phyloP scores from a whole-genome alignment of 2,888 invertebrate genomes.

The Cinara cedri region DNA sequence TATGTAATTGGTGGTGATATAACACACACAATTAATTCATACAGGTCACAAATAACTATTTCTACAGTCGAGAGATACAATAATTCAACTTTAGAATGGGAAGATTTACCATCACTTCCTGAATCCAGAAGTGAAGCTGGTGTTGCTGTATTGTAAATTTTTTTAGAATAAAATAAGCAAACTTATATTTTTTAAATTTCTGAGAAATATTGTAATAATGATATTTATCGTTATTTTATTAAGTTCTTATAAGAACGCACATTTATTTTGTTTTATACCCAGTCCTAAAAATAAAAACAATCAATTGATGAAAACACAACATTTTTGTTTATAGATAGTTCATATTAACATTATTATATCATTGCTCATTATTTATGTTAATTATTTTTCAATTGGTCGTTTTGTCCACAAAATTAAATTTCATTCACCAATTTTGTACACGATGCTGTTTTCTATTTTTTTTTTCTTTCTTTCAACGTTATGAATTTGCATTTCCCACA shows the following conservation, averaged over 20 bases:
- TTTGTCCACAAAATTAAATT: too few relatives aligned
- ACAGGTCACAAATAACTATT: constrained; percentile 83
- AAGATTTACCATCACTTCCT: constrained; percentile 78
- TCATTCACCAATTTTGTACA: too few relatives aligned
- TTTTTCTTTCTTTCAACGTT: too few relatives aligned
- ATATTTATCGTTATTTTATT: constrained; percentile 23
- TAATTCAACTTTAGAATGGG: constrained; percentile 79
- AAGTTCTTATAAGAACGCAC: constrained; percentile 36
- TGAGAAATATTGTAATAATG: constrained; percentile 10
- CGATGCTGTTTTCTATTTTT: too few relatives aligned
- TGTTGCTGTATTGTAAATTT: constrained; percentile 74
- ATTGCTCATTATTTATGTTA: too few relatives aligned
- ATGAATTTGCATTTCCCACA: too few relatives aligned
- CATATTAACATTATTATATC: too few relatives aligned
- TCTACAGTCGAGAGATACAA: constrained; percentile 84
- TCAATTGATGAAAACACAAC: constrained; percentile 36
- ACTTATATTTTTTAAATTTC: constrained; percentile 36
- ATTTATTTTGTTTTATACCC: constrained; percentile 39
- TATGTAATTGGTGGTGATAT: constrained; percentile 88
- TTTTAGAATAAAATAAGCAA: constrained; percentile 10
- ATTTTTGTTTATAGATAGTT: too few relatives aligned
- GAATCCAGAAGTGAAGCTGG: constrained; percentile 87
- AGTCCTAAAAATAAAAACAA: constrained; percentile 37
- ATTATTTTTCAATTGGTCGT: too few relatives aligned
- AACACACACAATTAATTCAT: constrained; percentile 80